Evolutionary conservation across 64 coral and sea anemone genomes (phyloP).

Genomic region (Hydrozoanthus tunicans): DNA sequence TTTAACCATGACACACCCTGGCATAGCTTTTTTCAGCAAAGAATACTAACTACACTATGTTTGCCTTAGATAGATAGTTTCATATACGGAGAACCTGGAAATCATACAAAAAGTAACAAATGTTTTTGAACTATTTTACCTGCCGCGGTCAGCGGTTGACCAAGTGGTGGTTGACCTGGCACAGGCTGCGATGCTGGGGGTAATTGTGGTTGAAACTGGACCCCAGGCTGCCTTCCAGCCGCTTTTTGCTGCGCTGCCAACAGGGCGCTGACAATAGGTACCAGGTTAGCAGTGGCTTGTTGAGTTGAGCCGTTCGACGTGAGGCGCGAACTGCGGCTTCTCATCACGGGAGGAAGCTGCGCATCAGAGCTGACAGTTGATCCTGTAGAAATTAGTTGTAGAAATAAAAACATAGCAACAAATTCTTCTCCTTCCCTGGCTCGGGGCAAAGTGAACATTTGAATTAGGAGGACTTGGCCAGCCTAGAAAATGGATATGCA

Average conservation of each 20-base stretch:
- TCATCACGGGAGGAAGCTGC: slow-evolving; percentile 37
- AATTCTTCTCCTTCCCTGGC: too few relatives aligned
- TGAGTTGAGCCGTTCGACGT: slow-evolving; percentile 3
- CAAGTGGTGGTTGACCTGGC: slow-evolving; percentile 3
- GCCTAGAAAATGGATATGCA: too few relatives aligned
- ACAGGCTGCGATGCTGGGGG: neutral
- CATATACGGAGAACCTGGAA: too few relatives aligned
- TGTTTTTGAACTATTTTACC: neutral
- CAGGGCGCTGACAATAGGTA: slow-evolving; percentile 35
- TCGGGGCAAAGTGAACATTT: too few relatives aligned
- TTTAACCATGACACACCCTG: too few relatives aligned
- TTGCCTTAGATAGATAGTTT: too few relatives aligned
- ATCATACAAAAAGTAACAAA: neutral
- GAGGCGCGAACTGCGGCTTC: slow-evolving; percentile 22
- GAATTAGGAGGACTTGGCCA: too few relatives aligned
- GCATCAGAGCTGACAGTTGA: slow-evolving; percentile 39
- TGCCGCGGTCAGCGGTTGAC: neutral
- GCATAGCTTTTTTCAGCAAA: too few relatives aligned
- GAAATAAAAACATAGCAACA: too few relatives aligned
- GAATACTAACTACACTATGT: too few relatives aligned
- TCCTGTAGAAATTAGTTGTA: neutral
- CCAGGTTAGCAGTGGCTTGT: slow-evolving; percentile 1
- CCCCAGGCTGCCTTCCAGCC: slow-evolving; percentile 29
- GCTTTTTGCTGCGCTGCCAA: slow-evolving; percentile 40
- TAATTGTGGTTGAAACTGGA: slow-evolving; percentile 7